A percentile compares a stretch with the other conserved stretches of the same genome.
Evolutionary conservation across 2,888 invertebrate genomes (phyloP).

Genomic region (Lepidochrysops patricia): DNA sequence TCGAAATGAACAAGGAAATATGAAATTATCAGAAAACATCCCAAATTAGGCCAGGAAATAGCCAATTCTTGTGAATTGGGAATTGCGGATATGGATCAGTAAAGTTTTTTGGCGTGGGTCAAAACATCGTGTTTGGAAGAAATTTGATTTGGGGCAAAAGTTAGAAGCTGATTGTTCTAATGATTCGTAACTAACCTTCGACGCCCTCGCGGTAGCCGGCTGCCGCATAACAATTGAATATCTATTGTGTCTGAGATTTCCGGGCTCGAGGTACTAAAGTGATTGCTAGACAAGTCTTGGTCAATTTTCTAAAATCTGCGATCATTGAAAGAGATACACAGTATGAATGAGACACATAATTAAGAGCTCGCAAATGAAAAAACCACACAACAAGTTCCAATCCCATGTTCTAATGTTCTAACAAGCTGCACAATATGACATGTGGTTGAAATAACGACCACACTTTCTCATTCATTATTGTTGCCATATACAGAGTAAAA

Average conservation of each 20-base stretch:
- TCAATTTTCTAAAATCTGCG: too few relatives aligned
- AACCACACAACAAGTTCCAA: not conserved
- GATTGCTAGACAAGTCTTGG: too few relatives aligned
- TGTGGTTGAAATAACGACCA: not conserved
- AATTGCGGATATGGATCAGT: not conserved
- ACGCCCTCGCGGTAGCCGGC: too few relatives aligned
- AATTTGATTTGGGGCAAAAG: not conserved
- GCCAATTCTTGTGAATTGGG: not conserved
- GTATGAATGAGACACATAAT: too few relatives aligned
- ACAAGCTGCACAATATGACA: constrained; percentile 3
- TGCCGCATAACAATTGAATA: too few relatives aligned
- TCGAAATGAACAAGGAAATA: not conserved
- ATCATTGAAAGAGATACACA: too few relatives aligned
- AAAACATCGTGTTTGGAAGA: not conserved
- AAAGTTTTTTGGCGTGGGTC: not conserved
- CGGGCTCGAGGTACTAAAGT: too few relatives aligned
- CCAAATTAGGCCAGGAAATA: not conserved
- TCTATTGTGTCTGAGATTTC: too few relatives aligned
- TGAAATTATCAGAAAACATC: not conserved
- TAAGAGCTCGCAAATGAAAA: not conserved
- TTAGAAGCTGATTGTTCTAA: not conserved
- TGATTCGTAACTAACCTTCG: too few relatives aligned
- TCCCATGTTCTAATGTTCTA: not conserved
- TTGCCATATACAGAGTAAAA: constrained; percentile 8
- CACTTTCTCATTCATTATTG: constrained; percentile 8